Percentiles rank a stretch among this genome's conserved stretches.
phyloP scores from a whole-genome alignment of 2,888 invertebrate genomes.

The Cremastobaeus sp. region DNA sequence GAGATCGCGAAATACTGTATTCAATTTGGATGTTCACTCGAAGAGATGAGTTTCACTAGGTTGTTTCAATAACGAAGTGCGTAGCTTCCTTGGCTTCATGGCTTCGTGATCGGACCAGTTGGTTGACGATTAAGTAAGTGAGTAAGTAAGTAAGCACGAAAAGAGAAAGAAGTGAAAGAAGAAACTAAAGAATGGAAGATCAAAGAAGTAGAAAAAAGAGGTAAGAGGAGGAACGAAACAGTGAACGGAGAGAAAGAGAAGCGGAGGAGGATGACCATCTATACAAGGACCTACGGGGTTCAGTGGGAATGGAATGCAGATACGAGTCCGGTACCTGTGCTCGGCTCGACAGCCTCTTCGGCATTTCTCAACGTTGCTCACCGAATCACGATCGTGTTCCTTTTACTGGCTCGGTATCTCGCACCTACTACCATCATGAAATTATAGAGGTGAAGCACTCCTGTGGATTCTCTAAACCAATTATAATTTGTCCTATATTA shows the following conservation, averaged over 20 bases:
- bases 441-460: slow-evolving; percentile 44
- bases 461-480: slow-evolving; percentile 32
- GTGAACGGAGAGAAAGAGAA: slow-evolving; percentile 33
- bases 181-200: slow-evolving; percentile 9
- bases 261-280: slow-evolving; percentile 66
- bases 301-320: slow-evolving; percentile 79
- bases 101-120: slow-evolving; percentile 48
- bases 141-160: slow-evolving; percentile 63
- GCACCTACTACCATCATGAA: slow-evolving; percentile 57
- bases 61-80: slow-evolving; percentile 38
- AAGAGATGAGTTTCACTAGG: slow-evolving; percentile 33
- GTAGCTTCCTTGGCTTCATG: slow-evolving; percentile 35
- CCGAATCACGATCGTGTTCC: slow-evolving; percentile 66
- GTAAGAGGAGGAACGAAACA: slow-evolving; percentile 42
- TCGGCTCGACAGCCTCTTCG: slow-evolving; percentile 66
- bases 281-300: slow-evolving; percentile 76
- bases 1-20: slow-evolving; percentile 49
- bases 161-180: slow-evolving; percentile 43
- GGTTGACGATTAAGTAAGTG: slow-evolving; percentile 64
- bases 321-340: slow-evolving; percentile 74
- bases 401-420: slow-evolving; percentile 61
- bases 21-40: too few species aligned
- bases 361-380: slow-evolving; percentile 66
- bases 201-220: slow-evolving; percentile 63
- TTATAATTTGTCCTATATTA: slow-evolving; percentile 45